Percentiles rank a stretch among this genome's conserved stretches.
Conservation (phyloP, 2,113 vertebrate genomes). For the Cottus gobio region DNA sequence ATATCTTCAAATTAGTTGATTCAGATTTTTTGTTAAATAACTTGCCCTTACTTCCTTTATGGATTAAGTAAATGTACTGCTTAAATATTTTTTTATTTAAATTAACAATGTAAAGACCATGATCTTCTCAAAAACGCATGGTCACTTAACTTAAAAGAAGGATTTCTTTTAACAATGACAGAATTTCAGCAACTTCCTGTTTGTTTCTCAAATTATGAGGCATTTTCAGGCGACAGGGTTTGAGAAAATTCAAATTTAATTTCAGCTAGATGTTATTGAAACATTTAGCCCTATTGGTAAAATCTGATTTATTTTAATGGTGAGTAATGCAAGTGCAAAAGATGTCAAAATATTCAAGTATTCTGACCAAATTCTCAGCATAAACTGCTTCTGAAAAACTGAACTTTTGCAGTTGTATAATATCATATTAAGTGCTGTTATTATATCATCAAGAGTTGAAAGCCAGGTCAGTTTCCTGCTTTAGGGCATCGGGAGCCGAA, state of each 20-base stretch:
- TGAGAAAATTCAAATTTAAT: not conserved
- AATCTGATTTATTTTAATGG: not conserved
- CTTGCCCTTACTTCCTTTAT: no score
- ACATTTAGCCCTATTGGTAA: not conserved
- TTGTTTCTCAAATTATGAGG: not conserved
- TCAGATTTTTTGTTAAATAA: not conserved
- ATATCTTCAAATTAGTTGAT: not conserved
- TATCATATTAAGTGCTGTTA: not conserved
- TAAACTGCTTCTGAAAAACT: not conserved
- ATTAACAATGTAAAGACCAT: not conserved
- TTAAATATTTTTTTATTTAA: not conserved
- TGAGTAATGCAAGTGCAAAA: no score
- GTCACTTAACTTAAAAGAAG: not conserved
- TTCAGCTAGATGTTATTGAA: not conserved
- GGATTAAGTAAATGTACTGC: not conserved
- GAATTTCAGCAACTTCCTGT: not conserved
- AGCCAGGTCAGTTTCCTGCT: conserved; percentile 8
- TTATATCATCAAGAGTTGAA: conserved; percentile 8
- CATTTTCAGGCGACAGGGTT: not conserved
- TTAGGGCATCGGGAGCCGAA: not conserved
- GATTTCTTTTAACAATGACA: not conserved
- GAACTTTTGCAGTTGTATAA: not conserved
- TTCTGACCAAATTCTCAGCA: not conserved
- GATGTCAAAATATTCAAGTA: no score
- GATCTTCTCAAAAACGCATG: not conserved